Evolutionary conservation across 2,888 invertebrate species (phyloP), one percentile per base, ranked within the genome.

Genomic region (Sthenelais limicola): DNA sequence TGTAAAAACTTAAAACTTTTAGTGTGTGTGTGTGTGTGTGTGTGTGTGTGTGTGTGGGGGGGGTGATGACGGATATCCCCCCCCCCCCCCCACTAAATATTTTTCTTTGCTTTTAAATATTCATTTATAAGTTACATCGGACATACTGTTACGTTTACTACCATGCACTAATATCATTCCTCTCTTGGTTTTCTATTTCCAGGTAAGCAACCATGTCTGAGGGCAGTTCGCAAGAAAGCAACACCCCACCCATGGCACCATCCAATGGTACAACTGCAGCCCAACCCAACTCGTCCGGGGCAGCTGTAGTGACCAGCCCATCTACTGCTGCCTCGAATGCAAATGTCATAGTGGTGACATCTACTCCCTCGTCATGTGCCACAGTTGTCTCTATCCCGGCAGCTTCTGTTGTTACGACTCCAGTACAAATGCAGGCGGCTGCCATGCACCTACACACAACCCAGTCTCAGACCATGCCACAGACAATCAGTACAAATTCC

Each of bases 191-290:
- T 43, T 15, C 12, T 43, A 9, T 43, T 9, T 43, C 4, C 26
- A 52, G 52, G 56, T 38, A n/a, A n/a, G n/a, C 62, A 12, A 43
- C 62, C 62, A 62, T 62, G 62, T 62, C 62, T 62, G 62, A 62
- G 62, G 62, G 38, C 38, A 62, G 62, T 15, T 54, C 54, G 30
- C 35, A 35, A 43, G 62, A 62, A 18, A 35, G 38, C 26, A 43
- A 24, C 38, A 62, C 62, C n/a, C 43, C 62, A 2, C 62, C 62
- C 9, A 62, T 62, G 62, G 62, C 38, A 4, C 3, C 62, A 35
- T 38, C 18, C 62, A 62, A 38, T 43, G 18, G 18, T 15, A 38
- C 38, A 2, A 38, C 35, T 2, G 15, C 56, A 1, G 32, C 30
- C 3, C 51, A 51, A 51, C 35, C 62, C 62, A 35, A 5, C 38